Base-by-base conservation (phyloP, 2,888 invertebrate species). In the Coleophora flavipennella region DNA sequence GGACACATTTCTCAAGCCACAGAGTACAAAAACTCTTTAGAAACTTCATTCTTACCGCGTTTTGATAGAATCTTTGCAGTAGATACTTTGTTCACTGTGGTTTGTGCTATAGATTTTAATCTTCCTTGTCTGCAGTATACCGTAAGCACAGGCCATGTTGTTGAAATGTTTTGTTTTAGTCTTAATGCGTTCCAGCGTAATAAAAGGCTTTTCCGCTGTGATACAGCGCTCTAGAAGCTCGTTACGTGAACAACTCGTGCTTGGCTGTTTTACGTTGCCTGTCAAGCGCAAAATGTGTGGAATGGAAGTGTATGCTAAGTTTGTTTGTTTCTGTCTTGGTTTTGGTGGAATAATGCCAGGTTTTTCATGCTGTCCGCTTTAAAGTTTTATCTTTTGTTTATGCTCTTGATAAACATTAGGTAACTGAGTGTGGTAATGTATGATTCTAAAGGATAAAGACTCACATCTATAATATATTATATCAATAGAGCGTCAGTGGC, bases 161-260 rank as follows among this genome's bases (percentile, higher is more conserved):
- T 33, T 37, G 41, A 39, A 46, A 47, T 48, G 45, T 44, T 51
- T 49, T 59, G 53, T 53, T 54, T 53, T 44, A 49, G 40, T 45
- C 55, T 62, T 52, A 58, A 58, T 44, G 58, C 59, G 48, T 55
- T 62, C 58, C 53, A 52, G 58, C 59, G 59, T 49, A 57, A 59
- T 63, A 59, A 62, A 55, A 57, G 58, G 58, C 59, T 59, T 62
- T 52, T 48, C 50, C 49, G 46, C 36, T 39, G 50, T 48, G 48
- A 48, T 51, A 45, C 45, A 50, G 42, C 41, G 20, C 20, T 20
- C 20, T 42, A 38, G 35, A 37, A 44, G 36, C 43, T 43, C 42
- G 45, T 49, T 49, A 45, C 41, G 35, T 33, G 40, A 40, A 38
- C 41, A 44, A 8, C 42, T 48, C 34, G 39, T 44, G 39, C 34